Conservation (phyloP, 2,888 invertebrate species). For the Stratiomys singularior region DNA sequence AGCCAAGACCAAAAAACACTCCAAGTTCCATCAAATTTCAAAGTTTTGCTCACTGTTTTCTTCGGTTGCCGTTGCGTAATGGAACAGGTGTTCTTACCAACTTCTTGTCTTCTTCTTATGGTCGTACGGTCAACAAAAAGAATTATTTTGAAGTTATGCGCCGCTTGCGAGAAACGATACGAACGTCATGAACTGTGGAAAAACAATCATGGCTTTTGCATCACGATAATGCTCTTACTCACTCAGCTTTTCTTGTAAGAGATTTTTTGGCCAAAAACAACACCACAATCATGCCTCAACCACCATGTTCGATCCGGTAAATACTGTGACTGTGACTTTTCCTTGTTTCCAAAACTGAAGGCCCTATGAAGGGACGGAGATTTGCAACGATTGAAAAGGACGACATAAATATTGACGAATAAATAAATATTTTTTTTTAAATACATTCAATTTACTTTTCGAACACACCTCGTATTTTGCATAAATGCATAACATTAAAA, state of each 20-base stretch:
- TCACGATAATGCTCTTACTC: conserved; percentile 37
- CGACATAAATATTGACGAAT: no score
- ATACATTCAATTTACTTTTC: no score
- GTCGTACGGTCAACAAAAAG: conserved; percentile 35
- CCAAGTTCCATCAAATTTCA: conserved; percentile 26
- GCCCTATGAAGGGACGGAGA: not conserved
- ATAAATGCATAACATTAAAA: no score
- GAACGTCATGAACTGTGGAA: conserved; percentile 26
- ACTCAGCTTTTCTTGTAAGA: not conserved
- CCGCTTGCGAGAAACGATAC: conserved; percentile 22
- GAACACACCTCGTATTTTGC: no score
- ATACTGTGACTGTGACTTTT: not conserved
- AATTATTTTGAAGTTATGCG: conserved; percentile 21
- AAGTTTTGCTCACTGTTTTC: not conserved
- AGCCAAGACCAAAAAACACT: conserved; percentile 14
- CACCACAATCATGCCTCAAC: not conserved
- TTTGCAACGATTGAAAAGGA: not conserved
- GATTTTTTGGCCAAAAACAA: conserved; percentile 12
- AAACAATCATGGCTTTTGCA: conserved; percentile 38
- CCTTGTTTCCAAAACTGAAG: not conserved
- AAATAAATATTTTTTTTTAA: no score
- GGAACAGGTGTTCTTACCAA: conserved; percentile 22
- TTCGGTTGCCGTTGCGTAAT: conserved; percentile 1
- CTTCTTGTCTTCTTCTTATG: no score
- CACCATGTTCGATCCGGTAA: not conserved